Conservation (phyloP, 2,113 vertebrate genomes). For the Pardalotus punctatus region DNA sequence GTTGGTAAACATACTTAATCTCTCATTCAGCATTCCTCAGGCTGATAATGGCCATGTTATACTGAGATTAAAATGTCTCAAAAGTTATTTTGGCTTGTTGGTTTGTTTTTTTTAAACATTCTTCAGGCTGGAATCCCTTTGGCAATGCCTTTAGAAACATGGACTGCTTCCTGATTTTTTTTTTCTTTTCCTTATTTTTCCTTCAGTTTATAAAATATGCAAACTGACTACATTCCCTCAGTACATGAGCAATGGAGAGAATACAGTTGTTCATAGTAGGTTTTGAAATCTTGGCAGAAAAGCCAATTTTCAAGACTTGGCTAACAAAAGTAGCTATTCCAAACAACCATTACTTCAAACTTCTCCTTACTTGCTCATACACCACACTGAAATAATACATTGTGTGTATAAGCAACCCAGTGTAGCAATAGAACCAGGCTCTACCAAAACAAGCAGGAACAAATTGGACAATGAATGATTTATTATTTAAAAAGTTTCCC, state of each 20-base stretch:
- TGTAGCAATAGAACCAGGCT: neutral
- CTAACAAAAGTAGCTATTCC: neutral
- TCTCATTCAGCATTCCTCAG: neutral
- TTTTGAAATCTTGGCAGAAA: neutral
- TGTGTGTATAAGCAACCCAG: neutral
- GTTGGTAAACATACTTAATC: conserved; percentile 7
- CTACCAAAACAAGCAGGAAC: neutral
- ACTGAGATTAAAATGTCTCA: neutral
- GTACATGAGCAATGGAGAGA: neutral
- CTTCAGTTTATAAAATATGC: neutral
- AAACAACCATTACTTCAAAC: neutral
- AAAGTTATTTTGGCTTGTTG: neutral
- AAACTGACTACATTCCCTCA: neutral
- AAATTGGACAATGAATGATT: neutral
- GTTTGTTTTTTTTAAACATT: neutral
- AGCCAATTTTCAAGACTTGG: neutral
- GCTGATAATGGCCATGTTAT: neutral
- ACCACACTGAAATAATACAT: neutral
- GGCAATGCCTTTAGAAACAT: neutral
- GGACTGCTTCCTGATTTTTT: neutral
- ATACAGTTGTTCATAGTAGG: neutral
- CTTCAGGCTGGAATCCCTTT: neutral
- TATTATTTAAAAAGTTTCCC: neutral
- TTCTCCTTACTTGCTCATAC: neutral
- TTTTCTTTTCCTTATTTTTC: neutral